These are phyloP conservation scores for Tympanoctomys barrerae DNA, from an alignment of 2,797 vertebrate species.

Conservation along the genomic window DNA sequence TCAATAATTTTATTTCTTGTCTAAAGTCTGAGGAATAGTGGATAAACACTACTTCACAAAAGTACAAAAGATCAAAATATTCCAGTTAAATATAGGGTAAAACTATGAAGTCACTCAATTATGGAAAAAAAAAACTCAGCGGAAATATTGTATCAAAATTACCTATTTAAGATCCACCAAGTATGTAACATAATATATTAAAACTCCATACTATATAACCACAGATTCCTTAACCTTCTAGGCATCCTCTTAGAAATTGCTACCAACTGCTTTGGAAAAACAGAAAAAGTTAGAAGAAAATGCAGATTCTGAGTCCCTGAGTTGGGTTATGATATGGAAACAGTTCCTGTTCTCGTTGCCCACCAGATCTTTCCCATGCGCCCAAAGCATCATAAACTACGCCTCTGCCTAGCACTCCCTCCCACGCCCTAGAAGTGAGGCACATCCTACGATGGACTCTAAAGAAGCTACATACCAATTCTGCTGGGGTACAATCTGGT, in stretches of 20 bases:
- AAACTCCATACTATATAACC: background rate
- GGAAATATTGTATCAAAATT: slow-evolving; percentile 9
- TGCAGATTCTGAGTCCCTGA: background rate
- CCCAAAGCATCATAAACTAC: background rate
- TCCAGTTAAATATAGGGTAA: slow-evolving; percentile 33
- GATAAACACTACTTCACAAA: slow-evolving; percentile 35
- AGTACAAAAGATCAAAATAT: slow-evolving; percentile 41
- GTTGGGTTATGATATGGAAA: background rate
- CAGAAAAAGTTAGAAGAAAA: slow-evolving; percentile 18
- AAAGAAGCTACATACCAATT: slow-evolving; percentile 90
- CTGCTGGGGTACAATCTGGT: slow-evolving; percentile 88
- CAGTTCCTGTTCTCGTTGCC: background rate
- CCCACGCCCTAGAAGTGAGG: background rate
- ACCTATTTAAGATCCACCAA: background rate
- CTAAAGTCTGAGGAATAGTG: background rate
- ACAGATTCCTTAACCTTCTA: slow-evolving; percentile 14
- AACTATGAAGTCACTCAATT: background rate
- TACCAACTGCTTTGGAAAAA: slow-evolving; percentile 8
- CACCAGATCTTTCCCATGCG: background rate
- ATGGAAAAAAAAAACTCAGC: background rate
- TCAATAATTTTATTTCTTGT: slow-evolving; percentile 53
- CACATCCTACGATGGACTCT: background rate
- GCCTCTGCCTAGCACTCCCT: background rate
- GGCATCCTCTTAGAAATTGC: background rate
- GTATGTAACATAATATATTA: background rate